Base-by-base conservation (phyloP, 2,888 invertebrate genomes). In the Acrobasis suavella region DNA sequence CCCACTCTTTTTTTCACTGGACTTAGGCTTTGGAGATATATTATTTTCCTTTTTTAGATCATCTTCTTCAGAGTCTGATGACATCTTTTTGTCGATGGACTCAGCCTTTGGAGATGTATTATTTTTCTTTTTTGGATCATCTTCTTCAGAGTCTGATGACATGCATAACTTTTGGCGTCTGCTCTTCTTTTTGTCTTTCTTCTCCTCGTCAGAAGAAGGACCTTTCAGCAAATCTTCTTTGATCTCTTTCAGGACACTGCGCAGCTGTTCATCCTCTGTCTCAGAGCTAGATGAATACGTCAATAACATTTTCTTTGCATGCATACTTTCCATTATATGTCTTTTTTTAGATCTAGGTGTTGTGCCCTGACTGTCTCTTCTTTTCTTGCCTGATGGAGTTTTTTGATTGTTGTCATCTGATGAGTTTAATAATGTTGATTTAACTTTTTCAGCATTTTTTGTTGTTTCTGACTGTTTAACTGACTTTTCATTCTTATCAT, bases 231-330 rank as follows among this genome's bases (percentile, higher is more conserved):
- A 73, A n/a, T 73, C 69, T 50, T 82, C 67, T 69, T 77, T 81
- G n/a, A 86, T 83, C 59, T 82, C 71, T 64, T 82, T 82, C 9
- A 82, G 69, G 10, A 70, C 76, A 72, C 69, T 72, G 66, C 65
- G 77, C 16, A 84, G 67, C 60, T 80, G 69, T 65, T 88, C 85
- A 78, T 88, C 86, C 62, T 87, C 88, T 54, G 83, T 81, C 54
- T 89, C 91, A 8, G 91, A 91, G 71, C 87, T 87, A 38, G 88
- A 86, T 50, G 87, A 86, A 69, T 85, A 80, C 49, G 75, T 74
- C 6, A 89, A 68, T 12, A 88, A 73, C 77, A 78, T 85, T 77
- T 82, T 85, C 67, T 87, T 91, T 22, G 87, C 89, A 71, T 85
- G 73, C 70, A 84, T 82, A 70, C 81, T 85, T 73, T 87, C 83